Evolutionary conservation across 35 echinoderm and acorn worm species (phyloP).

Genomic region (Acanthaster planci): DNA sequence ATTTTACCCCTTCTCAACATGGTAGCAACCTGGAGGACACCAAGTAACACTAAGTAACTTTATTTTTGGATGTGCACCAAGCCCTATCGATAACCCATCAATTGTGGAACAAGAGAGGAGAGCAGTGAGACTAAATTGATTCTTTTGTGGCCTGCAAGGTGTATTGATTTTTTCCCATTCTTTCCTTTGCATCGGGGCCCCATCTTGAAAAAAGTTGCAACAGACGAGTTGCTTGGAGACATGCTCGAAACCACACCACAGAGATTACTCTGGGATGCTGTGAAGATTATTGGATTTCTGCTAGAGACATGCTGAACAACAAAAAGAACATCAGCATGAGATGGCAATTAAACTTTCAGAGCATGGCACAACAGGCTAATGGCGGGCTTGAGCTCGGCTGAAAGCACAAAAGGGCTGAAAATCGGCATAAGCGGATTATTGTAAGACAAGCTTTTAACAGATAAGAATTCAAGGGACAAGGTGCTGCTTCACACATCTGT

Average conservation of each 20-base stretch:
- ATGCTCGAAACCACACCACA: neutral
- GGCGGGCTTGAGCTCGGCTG: too few relatives aligned
- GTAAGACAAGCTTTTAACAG: too few relatives aligned
- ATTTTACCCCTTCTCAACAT: too few relatives aligned
- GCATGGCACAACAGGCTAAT: too few relatives aligned
- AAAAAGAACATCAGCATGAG: neutral
- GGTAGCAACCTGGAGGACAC: too few relatives aligned
- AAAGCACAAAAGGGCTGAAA: too few relatives aligned
- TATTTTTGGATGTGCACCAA: neutral
- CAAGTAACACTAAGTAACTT: too few relatives aligned
- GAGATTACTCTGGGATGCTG: neutral
- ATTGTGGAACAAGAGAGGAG: neutral
- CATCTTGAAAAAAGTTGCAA: neutral
- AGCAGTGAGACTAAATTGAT: conserved; percentile 14
- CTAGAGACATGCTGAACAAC: neutral
- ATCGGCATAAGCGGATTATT: too few relatives aligned
- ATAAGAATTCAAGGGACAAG: too few relatives aligned
- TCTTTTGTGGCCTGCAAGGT: neutral
- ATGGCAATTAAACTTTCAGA: too few relatives aligned
- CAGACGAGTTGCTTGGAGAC: neutral
- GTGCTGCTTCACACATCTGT: too few relatives aligned
- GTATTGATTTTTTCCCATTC: conserved; percentile 1
- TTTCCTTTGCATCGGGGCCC: neutral
- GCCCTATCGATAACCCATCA: conserved; percentile 3
- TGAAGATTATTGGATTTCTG: conserved; percentile 9